Base-by-base conservation (phyloP, 2,113 vertebrate species). In the Rostratula benghalensis region DNA sequence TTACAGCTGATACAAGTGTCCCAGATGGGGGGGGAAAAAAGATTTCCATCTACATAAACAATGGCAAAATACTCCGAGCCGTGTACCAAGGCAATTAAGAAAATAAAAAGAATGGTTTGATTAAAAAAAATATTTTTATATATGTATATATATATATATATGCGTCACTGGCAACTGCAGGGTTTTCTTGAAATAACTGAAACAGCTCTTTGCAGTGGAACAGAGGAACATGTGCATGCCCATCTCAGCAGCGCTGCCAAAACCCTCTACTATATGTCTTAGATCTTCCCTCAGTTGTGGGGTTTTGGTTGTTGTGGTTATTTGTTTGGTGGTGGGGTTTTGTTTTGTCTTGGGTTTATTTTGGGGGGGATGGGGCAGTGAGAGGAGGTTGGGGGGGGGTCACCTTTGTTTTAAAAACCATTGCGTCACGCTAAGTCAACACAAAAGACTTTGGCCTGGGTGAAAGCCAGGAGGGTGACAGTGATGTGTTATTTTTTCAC, bases 201-300 rank as follows among this genome's bases (percentile, higher is more conserved):
- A 39, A 43, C 45, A 81, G 71, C 23, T 43, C 41, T 74, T 48
- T 41, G 35, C 35, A 75, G 57, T 2, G 39, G 37, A 73, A 75
- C 3, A 10, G n/a, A 64, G 23, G 8, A 79, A 50, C 54, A 45
- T 1, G 2, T 6, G 30, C 56, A 46, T 0, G 0, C n/a, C 39
- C 37, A 37, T 11, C 59, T 59, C 65, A 17, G 83, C 59, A 83
- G 56, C 11, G 1, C 20, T 46, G 53, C 69, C 19, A 0, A 73
- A 83, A 70, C 16, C 67, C 71, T 89, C 80, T 28, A 39, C 57
- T 76, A 37, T 0, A 0, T 27, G 59, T 51, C 78, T 75, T 24
- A 71, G 37, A 81, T 39, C 31, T 46, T 51, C 41, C 31, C 46
- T 83, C 45, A 7, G 13, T 20, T 53, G n/a, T 45, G 27, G 21